phyloP scores from a whole-genome alignment of 2,797 vertebrate species.

The Hydrophis major region DNA sequence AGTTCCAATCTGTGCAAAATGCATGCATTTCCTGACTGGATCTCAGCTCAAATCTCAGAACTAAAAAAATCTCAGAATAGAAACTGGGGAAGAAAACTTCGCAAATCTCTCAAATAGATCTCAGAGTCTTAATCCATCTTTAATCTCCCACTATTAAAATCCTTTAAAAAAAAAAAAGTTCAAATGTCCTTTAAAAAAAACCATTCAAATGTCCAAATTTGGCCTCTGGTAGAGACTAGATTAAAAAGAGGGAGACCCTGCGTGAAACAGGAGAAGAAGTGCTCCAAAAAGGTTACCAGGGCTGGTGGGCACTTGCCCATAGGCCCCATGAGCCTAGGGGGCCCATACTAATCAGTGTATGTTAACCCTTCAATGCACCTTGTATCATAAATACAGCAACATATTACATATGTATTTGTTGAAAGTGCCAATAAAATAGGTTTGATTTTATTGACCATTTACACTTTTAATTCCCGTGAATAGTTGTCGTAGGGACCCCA shows the following conservation, averaged over 20 bases:
- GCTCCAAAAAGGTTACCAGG: background rate
- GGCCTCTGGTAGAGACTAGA: background rate
- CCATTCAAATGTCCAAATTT: background rate
- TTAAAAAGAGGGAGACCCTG: background rate
- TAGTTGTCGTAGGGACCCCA: no score
- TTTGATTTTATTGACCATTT: no score
- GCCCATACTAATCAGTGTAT: no score
- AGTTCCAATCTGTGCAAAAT: background rate
- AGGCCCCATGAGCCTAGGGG: no score
- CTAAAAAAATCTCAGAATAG: background rate
- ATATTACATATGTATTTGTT: no score
- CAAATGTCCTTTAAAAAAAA: background rate
- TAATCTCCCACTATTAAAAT: background rate
- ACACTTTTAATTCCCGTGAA: no score
- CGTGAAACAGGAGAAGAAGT: background rate
- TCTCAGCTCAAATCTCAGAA: background rate
- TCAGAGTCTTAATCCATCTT: background rate
- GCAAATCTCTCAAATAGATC: background rate
- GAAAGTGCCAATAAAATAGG: no score
- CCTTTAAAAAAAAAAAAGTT: background rate
- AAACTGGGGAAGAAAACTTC: background rate
- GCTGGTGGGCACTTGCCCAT: no score
- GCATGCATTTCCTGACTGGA: background rate
- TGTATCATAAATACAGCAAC: no score
- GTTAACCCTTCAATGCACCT: no score